Evolutionary conservation across 2,888 invertebrate species (phyloP).

Genomic region (Hemicrepidius hirtus): DNA sequence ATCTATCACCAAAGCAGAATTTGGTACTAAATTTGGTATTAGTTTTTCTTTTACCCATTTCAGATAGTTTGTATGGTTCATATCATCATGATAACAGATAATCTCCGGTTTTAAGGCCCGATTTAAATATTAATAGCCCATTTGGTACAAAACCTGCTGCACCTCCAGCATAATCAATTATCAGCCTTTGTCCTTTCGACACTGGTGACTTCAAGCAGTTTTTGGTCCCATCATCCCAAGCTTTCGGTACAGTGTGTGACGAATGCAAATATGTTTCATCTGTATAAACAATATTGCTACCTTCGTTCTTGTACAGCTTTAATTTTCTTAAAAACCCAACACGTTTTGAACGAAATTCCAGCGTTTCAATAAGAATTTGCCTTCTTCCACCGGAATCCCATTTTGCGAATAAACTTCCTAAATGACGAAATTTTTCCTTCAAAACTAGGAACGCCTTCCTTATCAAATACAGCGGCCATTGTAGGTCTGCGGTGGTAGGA

Average conservation of each 20-base stretch:
- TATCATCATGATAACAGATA: not conserved
- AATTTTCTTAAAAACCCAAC: too few species aligned
- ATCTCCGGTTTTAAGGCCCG: not conserved
- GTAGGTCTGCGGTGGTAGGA: not conserved
- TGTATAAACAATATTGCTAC: not conserved
- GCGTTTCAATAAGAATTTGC: not conserved
- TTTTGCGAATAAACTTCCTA: not conserved
- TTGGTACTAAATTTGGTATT: not conserved
- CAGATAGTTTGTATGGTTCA: too few species aligned
- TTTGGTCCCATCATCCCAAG: not conserved
- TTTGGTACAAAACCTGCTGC: too few species aligned
- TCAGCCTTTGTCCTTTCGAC: not conserved
- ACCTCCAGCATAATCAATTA: not conserved
- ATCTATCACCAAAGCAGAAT: not conserved
- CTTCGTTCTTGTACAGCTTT: not conserved
- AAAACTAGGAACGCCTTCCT: not conserved
- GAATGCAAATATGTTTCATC: not conserved
- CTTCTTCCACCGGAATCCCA: not conserved
- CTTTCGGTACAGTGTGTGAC: not conserved
- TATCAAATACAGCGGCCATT: not conserved
- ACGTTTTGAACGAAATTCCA: not conserved
- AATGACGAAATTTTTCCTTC: not conserved
- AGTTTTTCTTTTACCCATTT: too few species aligned
- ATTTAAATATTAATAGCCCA: not conserved
- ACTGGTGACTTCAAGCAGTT: not conserved